A percentile compares a stretch with the other conserved stretches of the same genome.
Evolutionary conservation across 2,888 invertebrate genomes (phyloP).

Genomic region (Taphrorychus bicolor): DNA sequence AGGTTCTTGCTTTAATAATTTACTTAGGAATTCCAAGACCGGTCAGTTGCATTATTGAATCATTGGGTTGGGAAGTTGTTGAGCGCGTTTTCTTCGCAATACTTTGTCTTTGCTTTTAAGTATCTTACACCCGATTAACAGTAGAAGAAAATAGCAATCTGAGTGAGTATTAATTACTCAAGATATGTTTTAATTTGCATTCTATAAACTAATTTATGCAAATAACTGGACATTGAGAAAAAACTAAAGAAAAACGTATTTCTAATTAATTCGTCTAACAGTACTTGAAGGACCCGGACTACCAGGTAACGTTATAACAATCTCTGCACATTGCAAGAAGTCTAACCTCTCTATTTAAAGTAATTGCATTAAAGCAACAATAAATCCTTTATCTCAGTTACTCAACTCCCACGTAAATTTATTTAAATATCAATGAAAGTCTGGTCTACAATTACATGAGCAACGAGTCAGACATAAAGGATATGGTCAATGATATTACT

Average conservation of each 20-base stretch:
- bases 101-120: too few species aligned
- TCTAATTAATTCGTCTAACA: slow-evolving; percentile 3
- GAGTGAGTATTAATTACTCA: neutral
- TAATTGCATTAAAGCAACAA: slow-evolving; percentile 7
- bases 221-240: neutral
- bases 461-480: neutral
- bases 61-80: too few species aligned
- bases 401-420: slow-evolving; percentile 12
- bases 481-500: neutral
- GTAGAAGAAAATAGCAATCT: too few species aligned
- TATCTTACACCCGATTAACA: too few species aligned
- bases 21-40: neutral
- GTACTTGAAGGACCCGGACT: slow-evolving; percentile 3
- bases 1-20: neutral
- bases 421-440: slow-evolving; percentile 27
- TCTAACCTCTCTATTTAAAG: too few species aligned
- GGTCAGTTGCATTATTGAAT: too few species aligned
- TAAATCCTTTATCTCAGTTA: slow-evolving; percentile 9
- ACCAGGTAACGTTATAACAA: neutral
- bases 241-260: neutral
- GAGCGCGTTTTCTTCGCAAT: too few species aligned
- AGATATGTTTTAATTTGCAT: neutral
- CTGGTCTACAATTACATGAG: slow-evolving; percentile 1
- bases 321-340: too few species aligned
- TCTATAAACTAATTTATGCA: neutral